phyloP scores from a whole-genome alignment of 2,113 vertebrate genomes.

The Microcebus griseorufus region DNA sequence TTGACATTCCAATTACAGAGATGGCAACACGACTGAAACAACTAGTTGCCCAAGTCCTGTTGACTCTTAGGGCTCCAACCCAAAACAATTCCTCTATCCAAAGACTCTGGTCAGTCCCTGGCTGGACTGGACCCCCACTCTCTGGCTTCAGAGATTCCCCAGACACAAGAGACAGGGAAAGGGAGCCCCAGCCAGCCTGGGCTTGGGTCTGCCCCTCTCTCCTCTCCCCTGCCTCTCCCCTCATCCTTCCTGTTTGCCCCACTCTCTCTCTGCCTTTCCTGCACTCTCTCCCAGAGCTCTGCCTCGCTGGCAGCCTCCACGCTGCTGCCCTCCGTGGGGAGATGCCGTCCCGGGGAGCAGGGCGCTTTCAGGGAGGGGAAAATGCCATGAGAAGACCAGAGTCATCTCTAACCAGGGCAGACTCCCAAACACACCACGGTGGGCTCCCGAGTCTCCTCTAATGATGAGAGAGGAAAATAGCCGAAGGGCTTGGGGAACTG shows the following conservation, averaged over 20 bases:
- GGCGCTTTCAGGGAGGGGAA: background rate
- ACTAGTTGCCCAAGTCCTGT: conserved; percentile 51
- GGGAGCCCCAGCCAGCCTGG: background rate
- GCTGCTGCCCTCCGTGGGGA: background rate
- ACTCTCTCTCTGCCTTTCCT: background rate
- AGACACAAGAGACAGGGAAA: background rate
- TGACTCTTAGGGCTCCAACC: background rate
- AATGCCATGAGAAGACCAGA: background rate
- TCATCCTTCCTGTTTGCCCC: rapidly evolving
- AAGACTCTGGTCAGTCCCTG: background rate
- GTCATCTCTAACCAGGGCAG: background rate
- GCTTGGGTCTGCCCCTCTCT: background rate
- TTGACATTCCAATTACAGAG: conserved; percentile 63
- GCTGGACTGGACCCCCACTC: background rate
- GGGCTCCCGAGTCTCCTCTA: background rate
- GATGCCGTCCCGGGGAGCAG: background rate
- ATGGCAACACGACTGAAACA: conserved; percentile 2
- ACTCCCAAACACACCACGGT: background rate
- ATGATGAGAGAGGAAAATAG: background rate
- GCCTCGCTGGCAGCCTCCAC: background rate
- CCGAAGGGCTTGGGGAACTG: background rate
- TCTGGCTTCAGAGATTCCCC: background rate
- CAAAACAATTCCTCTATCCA: background rate
- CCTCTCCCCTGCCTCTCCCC: no score
- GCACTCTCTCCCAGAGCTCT: background rate